Percentiles rank a stretch among this genome's conserved stretches.
Conservation (phyloP, 2,113 vertebrate species). For the Sterrhoptilus dennistouni region DNA sequence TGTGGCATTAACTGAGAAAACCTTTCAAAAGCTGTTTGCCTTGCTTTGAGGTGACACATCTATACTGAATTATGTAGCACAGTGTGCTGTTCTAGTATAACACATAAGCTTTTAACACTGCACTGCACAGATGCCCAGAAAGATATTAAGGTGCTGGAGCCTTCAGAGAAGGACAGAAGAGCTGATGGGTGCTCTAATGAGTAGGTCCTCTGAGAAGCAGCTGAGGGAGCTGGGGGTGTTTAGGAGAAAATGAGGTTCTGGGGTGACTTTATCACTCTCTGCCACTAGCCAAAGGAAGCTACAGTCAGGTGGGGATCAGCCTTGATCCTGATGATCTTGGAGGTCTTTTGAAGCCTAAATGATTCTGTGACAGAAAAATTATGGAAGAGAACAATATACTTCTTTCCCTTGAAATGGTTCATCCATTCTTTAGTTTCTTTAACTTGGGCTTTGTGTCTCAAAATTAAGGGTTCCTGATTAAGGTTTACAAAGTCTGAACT, state of each 20-base stretch:
- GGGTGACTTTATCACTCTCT: background rate
- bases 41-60: background rate
- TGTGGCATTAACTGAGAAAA: background rate
- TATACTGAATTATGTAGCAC: background rate
- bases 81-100: background rate
- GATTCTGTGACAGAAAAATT: background rate
- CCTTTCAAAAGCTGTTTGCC: background rate
- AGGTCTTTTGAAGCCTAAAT: background rate
- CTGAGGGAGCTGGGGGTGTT: background rate
- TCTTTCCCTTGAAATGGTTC: background rate
- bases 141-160: background rate
- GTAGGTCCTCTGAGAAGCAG: background rate
- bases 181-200: background rate
- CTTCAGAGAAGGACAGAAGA: background rate
- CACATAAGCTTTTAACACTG: background rate
- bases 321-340: background rate
- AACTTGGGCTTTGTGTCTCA: background rate
- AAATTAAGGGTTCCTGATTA: background rate
- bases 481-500: background rate
- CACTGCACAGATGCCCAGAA: background rate
- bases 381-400: background rate
- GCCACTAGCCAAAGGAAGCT: background rate
- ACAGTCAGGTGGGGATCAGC: background rate
- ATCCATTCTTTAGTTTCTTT: background rate
- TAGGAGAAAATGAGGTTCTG: background rate